phyloP scores from a whole-genome alignment of 2,113 vertebrate species.

The Bubo scandiacus region DNA sequence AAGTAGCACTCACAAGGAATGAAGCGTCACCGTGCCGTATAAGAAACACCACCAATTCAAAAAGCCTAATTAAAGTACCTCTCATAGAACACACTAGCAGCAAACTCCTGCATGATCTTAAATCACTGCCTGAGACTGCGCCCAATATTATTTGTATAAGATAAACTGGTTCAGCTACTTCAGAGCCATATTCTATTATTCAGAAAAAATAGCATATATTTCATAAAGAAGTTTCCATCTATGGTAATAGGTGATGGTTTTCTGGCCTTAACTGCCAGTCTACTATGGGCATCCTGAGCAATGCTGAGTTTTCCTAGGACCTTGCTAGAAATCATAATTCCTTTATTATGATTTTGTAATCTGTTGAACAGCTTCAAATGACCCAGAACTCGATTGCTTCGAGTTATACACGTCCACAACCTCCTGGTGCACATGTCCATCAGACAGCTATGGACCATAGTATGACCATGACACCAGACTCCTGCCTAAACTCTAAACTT shows the following conservation, averaged over 20 bases:
- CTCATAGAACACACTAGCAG: background rate
- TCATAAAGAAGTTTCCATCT: background rate
- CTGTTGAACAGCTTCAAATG: background rate
- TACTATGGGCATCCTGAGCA: background rate
- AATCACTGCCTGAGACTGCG: background rate
- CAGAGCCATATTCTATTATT: background rate
- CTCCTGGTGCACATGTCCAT: background rate
- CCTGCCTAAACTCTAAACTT: background rate
- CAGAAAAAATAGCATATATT: background rate
- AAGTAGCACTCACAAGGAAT: background rate
- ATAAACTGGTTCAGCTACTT: background rate
- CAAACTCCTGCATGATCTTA: background rate
- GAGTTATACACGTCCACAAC: background rate
- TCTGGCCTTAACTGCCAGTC: background rate
- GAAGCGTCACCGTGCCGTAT: fast-evolving
- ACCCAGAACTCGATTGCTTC: background rate
- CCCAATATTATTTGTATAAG: background rate
- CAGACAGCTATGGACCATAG: background rate
- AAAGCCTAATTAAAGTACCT: background rate
- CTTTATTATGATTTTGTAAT: background rate
- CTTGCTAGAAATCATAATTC: background rate
- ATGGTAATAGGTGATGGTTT: background rate
- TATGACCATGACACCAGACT: fast-evolving
- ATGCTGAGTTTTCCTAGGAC: background rate
- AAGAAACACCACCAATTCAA: background rate